Evolutionary conservation across 2,113 vertebrate genomes (phyloP).

Genomic region (Clarias gariepinus): DNA sequence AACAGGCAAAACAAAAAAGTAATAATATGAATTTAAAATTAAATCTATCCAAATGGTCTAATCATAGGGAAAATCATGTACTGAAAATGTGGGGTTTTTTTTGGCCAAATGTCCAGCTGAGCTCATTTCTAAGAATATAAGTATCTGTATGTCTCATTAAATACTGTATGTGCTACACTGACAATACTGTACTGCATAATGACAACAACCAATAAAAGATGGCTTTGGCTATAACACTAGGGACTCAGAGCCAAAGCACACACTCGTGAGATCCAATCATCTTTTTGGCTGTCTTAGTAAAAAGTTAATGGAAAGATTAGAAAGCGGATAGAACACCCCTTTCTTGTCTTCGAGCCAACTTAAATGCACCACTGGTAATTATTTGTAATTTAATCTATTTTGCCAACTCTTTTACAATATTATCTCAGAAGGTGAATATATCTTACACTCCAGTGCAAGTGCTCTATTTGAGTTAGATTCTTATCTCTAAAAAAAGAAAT

Average conservation of each 20-base stretch:
- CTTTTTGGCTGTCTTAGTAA: background rate
- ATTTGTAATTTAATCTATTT: background rate
- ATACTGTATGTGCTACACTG: background rate
- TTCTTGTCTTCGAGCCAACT: background rate
- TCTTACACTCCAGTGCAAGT: background rate
- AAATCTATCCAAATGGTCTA: background rate
- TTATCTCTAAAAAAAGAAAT: background rate
- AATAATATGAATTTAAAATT: background rate
- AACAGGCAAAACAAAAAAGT: background rate
- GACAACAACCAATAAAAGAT: background rate
- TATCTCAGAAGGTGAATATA: background rate
- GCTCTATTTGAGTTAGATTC: background rate
- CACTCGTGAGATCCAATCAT: background rate
- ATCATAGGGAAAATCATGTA: background rate
- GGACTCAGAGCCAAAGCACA: background rate
- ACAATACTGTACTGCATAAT: background rate
- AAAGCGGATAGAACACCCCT: background rate
- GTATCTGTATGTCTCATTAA: background rate
- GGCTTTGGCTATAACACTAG: background rate
- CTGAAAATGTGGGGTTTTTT: background rate
- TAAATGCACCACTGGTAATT: background rate
- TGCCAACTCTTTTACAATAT: background rate
- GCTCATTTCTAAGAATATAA: background rate
- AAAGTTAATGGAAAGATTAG: background rate
- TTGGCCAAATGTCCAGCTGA: background rate